Conservation (phyloP, 2,888 invertebrate species). For the Leptothorax acervorum region DNA sequence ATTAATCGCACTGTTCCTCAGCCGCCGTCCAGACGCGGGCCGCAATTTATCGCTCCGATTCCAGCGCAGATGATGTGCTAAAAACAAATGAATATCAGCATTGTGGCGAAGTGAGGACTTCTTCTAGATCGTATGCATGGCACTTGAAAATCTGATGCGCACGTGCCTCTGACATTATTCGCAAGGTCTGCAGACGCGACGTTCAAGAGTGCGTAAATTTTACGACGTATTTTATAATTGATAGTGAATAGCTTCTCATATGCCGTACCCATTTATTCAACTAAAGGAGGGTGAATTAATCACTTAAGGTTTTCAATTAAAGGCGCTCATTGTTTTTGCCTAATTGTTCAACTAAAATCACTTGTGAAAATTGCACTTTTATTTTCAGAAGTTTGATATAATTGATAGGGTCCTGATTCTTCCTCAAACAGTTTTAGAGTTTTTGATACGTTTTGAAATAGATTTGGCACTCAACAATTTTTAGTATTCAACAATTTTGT, state of each 20-base stretch:
- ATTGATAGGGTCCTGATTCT: neutral
- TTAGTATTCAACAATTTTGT: neutral
- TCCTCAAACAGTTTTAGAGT: neutral
- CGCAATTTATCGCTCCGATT: slow-evolving; percentile 63
- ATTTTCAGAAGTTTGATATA: neutral
- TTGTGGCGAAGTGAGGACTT: slow-evolving; percentile 38
- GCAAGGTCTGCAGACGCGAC: neutral
- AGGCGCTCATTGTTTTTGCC: neutral
- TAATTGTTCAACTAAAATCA: neutral
- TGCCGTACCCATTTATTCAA: neutral
- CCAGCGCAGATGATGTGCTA: slow-evolving; percentile 58
- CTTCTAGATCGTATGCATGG: slow-evolving; percentile 17
- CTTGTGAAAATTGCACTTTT: neutral
- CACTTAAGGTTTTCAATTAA: neutral
- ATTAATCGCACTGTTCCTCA: slow-evolving; percentile 57
- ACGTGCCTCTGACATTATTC: slow-evolving; percentile 37
- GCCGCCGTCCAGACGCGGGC: slow-evolving; percentile 19
- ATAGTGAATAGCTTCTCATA: neutral
- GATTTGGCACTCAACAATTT: neutral
- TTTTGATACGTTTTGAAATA: neutral
- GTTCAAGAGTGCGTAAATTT: neutral
- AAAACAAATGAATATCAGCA: slow-evolving; percentile 66
- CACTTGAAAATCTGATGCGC: slow-evolving; percentile 53
- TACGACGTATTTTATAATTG: neutral
- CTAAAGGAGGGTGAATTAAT: neutral